Conservation (phyloP, 1,140 invertebrate species). For the Cherax quadricarinatus region DNA sequence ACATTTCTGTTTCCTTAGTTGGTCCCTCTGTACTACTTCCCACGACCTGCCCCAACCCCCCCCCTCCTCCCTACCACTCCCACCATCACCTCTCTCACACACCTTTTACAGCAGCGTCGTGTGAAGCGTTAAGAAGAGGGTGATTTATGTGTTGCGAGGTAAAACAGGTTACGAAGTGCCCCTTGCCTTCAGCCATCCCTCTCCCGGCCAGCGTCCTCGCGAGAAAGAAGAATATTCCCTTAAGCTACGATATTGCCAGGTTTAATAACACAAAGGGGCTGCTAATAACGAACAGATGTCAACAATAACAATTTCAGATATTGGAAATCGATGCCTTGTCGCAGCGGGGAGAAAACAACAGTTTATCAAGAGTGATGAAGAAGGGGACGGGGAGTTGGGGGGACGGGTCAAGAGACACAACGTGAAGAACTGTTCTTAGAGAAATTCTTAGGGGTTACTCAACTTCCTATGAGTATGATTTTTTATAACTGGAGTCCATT, state of each 20-base stretch:
- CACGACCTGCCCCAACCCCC: too few species aligned
- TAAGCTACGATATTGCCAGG: background rate
- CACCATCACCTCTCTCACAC: background rate
- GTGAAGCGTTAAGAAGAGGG: slow-evolving; percentile 5
- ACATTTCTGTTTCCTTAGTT: too few species aligned
- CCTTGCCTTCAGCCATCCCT: background rate
- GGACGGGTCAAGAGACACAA: too few species aligned
- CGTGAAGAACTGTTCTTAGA: too few species aligned
- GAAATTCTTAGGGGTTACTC: too few species aligned
- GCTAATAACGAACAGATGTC: slow-evolving; percentile 1
- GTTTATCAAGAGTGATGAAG: background rate
- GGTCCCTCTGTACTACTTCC: background rate
- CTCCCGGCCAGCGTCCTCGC: background rate
- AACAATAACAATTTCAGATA: slow-evolving; percentile 19
- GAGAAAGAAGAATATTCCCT: background rate
- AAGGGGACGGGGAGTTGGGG: too few species aligned
- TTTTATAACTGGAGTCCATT: too few species aligned
- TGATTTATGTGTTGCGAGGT: slow-evolving; percentile 28
- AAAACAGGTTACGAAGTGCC: slow-evolving; percentile 25
- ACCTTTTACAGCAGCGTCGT: background rate
- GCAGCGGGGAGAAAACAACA: slow-evolving; percentile 2
- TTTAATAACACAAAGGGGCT: slow-evolving; percentile 12
- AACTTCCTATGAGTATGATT: too few species aligned
- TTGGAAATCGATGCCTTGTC: slow-evolving; percentile 14
- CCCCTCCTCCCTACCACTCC: too few species aligned